Evolutionary conservation across 2,888 invertebrate species (phyloP).

Genomic region (Galeopsomyia nigrocyanea): DNA sequence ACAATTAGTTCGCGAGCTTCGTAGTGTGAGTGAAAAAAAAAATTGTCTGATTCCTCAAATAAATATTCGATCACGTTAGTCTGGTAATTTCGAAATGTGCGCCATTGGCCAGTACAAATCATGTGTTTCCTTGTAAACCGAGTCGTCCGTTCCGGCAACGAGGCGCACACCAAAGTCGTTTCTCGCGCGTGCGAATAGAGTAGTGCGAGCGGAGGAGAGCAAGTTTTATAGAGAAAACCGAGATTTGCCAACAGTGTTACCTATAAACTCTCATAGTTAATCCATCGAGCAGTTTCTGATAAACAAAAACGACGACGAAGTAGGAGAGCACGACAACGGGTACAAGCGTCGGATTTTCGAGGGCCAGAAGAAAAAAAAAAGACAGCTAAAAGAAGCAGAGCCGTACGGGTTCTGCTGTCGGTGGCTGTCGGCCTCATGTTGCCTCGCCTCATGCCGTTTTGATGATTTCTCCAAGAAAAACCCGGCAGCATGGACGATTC

Average conservation of each 20-base stretch:
- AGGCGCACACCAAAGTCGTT: constrained; percentile 16
- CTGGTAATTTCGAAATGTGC: constrained; percentile 33
- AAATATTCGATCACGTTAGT: background rate
- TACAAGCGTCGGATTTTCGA: background rate
- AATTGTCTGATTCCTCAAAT: no score
- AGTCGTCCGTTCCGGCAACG: constrained; percentile 39
- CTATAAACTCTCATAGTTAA: no score
- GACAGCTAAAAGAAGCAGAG: constrained; percentile 30
- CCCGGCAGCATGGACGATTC: constrained; percentile 48
- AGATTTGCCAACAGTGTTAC: no score
- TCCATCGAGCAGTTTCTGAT: no score
- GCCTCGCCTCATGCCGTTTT: constrained; percentile 42
- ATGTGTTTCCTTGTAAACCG: constrained; percentile 38
- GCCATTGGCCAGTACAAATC: constrained; percentile 28
- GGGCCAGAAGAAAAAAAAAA: constrained; percentile 34
- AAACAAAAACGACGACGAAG: no score
- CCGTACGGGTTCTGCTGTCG: constrained; percentile 37
- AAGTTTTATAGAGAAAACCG: background rate
- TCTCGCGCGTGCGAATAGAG: background rate
- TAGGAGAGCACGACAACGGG: no score
- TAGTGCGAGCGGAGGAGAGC: background rate
- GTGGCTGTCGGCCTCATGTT: constrained; percentile 47
- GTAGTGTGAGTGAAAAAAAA: no score
- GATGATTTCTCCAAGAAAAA: constrained; percentile 47
- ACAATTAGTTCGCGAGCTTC: no score